These are phyloP conservation scores for Bambusicola thoracicus DNA, from an alignment of 2,113 vertebrate species.

Conservation along the genomic window DNA sequence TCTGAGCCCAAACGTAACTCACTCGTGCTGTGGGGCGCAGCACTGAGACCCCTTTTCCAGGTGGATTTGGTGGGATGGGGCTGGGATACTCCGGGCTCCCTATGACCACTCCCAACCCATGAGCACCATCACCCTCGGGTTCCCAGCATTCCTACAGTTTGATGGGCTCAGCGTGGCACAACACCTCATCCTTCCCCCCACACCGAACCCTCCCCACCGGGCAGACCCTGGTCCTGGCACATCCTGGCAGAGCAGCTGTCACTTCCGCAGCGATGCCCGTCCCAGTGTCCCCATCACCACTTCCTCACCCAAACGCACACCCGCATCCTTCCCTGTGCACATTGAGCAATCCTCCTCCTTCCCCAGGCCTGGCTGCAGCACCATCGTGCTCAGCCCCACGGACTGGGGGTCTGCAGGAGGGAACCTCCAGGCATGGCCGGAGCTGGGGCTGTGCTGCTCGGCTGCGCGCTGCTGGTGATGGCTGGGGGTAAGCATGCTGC, in stretches of 20 bases:
- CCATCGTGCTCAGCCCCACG: neutral
- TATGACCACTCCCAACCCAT: fast-evolving
- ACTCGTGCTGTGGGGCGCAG: no score
- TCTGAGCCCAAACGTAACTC: neutral
- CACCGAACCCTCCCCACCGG: no score
- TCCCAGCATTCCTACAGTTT: neutral
- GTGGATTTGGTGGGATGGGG: neutral
- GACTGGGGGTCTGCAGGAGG: fast-evolving
- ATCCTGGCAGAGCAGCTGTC: fast-evolving
- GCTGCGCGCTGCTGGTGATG: neutral
- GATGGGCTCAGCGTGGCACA: no score
- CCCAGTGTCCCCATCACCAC: neutral
- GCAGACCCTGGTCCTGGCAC: neutral
- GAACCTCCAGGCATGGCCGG: neutral
- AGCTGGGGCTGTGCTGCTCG: neutral
- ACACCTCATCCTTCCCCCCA: no score
- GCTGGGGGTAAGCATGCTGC: neutral
- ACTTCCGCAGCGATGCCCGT: fast-evolving
- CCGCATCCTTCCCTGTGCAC: neutral
- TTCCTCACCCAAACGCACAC: neutral
- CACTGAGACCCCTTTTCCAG: fast-evolving
- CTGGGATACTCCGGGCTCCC: fast-evolving
- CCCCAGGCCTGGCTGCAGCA: neutral
- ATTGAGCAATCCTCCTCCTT: neutral
- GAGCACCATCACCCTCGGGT: no score